Base-by-base conservation (phyloP, 2,113 vertebrate species). In the Eptatretus burgeri region DNA sequence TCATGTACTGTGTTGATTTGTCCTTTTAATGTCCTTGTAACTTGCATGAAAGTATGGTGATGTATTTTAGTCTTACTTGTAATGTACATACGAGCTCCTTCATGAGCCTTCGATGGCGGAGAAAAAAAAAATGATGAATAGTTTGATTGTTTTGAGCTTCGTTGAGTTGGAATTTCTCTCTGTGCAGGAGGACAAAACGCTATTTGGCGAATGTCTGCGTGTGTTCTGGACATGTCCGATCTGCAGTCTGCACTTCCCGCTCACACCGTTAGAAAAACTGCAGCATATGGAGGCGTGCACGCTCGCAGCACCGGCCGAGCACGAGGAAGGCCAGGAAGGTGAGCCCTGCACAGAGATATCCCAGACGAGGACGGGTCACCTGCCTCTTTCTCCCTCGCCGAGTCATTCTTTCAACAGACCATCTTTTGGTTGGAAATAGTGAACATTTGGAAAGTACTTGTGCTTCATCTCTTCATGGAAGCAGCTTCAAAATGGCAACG, bases 161-260 rank as follows among this genome's bases (percentile, higher is more conserved):
- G 27, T 41, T 41, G 27, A 4, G 2, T 41, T 41, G 27, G 27
- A 41, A 41, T 41, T 2, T 41, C 49, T 41, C 49, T 14, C 2
- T 13, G n/a, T 1, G 0, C 71, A 93, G 87, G 77, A 74, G 3
- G 80, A 82, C 2, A 69, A 68, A 0, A 81, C 89, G 51, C 76
- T 94, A 18, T 94, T 88, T 71, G 80, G 78, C 0, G 81, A 85
- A 64, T 94, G 87, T 65, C 73, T 94, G 19, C 77, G 85, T 11
- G 77, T 72, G 13, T 93, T 94, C 75, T 94, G 87, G 87, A 82
- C 71, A 17, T 94, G 87, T 67, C 81, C 85, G 0, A 74, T 71
- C 70, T 94, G 87, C 1, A 73, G 72, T 56, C 76, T 94, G 52
- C 81, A 83, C 72, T 72, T 80, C 77, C 87, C 86, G 1, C 67